Percentiles rank a stretch among this genome's conserved stretches.
Conservation (phyloP, 2,113 vertebrate genomes). For the Sakesphorus luctuosus region DNA sequence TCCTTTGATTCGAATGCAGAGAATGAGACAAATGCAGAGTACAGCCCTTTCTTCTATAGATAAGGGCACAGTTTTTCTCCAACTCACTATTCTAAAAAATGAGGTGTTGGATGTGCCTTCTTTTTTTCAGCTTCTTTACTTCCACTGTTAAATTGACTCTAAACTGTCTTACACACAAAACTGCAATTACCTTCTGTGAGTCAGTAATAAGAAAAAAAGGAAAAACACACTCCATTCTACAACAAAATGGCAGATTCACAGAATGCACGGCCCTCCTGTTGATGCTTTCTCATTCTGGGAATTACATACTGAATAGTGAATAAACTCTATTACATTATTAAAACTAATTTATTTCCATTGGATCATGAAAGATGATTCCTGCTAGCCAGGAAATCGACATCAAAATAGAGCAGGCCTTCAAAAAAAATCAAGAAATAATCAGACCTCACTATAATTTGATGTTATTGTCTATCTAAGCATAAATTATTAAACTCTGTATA, state of each 20-base stretch:
- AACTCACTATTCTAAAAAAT: background rate
- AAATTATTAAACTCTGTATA: background rate
- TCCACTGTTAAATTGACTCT: background rate
- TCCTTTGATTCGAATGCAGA: background rate
- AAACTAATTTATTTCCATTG: background rate
- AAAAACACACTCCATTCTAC: background rate
- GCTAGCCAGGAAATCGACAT: background rate
- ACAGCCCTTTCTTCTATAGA: background rate
- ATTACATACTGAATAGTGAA: background rate
- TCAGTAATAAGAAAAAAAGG: background rate
- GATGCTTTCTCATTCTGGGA: background rate
- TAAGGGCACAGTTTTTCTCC: background rate
- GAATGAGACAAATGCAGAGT: background rate
- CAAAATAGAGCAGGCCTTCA: background rate
- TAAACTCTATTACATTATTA: background rate
- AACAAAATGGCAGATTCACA: background rate
- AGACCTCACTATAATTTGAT: background rate
- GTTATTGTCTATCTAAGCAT: background rate
- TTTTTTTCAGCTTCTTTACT: background rate
- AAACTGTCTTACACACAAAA: background rate
- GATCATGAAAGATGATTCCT: background rate
- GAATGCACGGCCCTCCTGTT: background rate
- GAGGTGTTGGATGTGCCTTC: background rate
- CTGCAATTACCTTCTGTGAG: background rate
- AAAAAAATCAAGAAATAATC: background rate